Conservation (phyloP, 2,888 invertebrate genomes). For the Pristionchus fissidentatus region DNA sequence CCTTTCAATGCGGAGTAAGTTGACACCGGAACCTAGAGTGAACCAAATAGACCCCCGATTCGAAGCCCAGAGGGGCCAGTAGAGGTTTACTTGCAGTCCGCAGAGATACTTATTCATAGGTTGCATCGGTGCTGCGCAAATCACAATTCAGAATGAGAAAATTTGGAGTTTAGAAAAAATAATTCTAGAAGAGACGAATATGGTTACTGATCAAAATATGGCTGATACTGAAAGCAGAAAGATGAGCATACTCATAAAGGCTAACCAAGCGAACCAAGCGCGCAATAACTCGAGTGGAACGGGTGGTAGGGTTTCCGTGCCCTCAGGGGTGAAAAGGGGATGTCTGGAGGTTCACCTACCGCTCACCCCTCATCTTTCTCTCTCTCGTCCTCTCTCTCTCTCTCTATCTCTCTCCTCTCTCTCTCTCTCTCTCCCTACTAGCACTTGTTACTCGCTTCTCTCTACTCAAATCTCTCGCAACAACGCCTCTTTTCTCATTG, state of each 20-base stretch:
- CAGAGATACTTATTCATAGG: too few species aligned
- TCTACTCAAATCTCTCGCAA: too few species aligned
- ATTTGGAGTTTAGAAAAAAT: background rate
- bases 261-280: background rate
- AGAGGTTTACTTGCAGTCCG: too few species aligned
- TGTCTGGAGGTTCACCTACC: background rate
- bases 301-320: background rate
- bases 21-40: slow-evolving; percentile 12
- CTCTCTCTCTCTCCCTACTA: too few species aligned
- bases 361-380: background rate
- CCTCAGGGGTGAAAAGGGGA: background rate
- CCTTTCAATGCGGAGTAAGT: slow-evolving; percentile 4
- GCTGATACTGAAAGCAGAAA: too few species aligned
- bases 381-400: background rate
- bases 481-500: too few species aligned
- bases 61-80: background rate
- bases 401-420: too few species aligned
- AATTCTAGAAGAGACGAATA: background rate
- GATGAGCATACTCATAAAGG: background rate
- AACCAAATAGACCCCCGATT: background rate
- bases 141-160: background rate
- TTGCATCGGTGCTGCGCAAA: too few species aligned
- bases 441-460: background rate
- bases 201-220: too few species aligned
- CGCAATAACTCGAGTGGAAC: background rate